Conservation (phyloP, 2,888 invertebrate genomes). For the Rhamphomyia laevipes region DNA sequence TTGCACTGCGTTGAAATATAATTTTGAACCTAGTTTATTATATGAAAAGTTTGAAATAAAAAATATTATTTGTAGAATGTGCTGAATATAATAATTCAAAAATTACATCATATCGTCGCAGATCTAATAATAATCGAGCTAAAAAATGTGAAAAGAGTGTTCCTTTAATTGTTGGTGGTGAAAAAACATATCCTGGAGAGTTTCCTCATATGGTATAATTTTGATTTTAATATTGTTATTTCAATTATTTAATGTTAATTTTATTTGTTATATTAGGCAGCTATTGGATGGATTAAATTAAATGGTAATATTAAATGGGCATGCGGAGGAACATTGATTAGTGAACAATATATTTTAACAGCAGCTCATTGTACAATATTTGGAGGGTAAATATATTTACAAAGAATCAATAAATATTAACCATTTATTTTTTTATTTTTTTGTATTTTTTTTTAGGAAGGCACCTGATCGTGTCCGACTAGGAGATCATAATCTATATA, state of each 20-base stretch:
- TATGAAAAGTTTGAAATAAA: too few species aligned
- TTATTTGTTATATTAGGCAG: conserved; percentile 19
- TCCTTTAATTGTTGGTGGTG: conserved; percentile 44
- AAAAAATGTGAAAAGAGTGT: conserved; percentile 33
- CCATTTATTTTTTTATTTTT: background rate
- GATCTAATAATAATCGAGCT: background rate
- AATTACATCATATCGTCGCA: conserved; percentile 13
- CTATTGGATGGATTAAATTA: conserved; percentile 31
- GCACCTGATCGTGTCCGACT: conserved; percentile 41
- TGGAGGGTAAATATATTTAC: conserved; percentile 20
- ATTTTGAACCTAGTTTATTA: too few species aligned
- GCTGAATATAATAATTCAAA: conserved; percentile 39
- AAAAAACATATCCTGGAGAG: conserved; percentile 38
- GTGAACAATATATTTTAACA: conserved; percentile 41
- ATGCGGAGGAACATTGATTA: conserved; percentile 39
- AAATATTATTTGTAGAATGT: conserved; percentile 37
- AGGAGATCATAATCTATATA: conserved; percentile 39
- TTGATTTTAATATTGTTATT: background rate
- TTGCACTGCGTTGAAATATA: too few species aligned
- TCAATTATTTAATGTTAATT: background rate
- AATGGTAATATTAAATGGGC: conserved; percentile 26
- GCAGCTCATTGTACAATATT: conserved; percentile 43
- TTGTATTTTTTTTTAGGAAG: conserved; percentile 28
- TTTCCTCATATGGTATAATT: conserved; percentile 47
- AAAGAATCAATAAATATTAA: conserved; percentile 6